Evolutionary conservation across 2,888 invertebrate genomes (phyloP), one percentile per base, ranked within the genome.

Genomic region (Cylindroiulus punctatus): DNA sequence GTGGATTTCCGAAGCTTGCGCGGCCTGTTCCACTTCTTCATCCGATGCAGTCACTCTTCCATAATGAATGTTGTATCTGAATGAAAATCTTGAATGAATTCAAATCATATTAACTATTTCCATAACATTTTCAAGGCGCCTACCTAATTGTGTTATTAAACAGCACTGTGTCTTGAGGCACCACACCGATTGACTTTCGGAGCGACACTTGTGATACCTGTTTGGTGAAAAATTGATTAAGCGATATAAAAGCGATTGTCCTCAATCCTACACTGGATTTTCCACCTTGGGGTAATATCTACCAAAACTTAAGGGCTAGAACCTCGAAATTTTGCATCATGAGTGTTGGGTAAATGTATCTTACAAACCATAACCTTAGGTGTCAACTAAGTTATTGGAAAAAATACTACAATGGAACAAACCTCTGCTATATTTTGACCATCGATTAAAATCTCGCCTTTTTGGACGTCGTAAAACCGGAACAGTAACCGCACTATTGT

Each of bases 1-100:
- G 90, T 99, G 98, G 89, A 99, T 98, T 89, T 98, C 98, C 0
- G 98, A 98, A 88, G 95, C 95, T 89, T 94, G 94, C 0, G 98
- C 97, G 14, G 98, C 97, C 47, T 95, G 93, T 88, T 97, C 95
- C 1, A 99, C 93, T 89, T 98, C 97, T 3, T 94, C 94, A 22
- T 96, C 94, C 0, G 93, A 91, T 0, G 98, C 96, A 19, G 93
- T 93, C 81, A 96, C 92, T 88, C 95, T 93, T 0, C 98, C 98
- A 90, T 99, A 99, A 89, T 95, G 95, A 88, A 99, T 98, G 90
- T 99, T 99, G 90, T 97, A 98, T 88, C 95, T 95, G 89, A 47
- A 90, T 87, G 8, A 3, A 83, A 42, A 42, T 40, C n/a, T 83
- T 19, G 17, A 17, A 36, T 8, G 4, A 14, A 14, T 30, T 44